Percentiles rank a stretch among this genome's conserved stretches.
These are phyloP conservation scores for Selenia dentaria DNA, from an alignment of 2,888 invertebrate species.

Conservation along the genomic window DNA sequence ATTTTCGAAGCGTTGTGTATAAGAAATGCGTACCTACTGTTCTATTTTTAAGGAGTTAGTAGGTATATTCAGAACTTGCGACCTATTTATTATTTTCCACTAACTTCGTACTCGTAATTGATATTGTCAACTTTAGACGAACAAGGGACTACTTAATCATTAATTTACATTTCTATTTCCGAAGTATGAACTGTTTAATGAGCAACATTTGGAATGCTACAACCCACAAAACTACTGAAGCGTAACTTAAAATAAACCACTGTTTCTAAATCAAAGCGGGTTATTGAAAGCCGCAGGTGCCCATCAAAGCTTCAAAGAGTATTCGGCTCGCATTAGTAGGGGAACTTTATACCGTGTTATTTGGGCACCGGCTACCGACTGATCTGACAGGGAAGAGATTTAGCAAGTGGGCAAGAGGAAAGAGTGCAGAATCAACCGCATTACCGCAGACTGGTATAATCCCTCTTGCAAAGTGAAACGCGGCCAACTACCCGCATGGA, in stretches of 20 bases:
- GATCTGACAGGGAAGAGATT: conserved; percentile 62
- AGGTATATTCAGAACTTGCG: conserved; percentile 25
- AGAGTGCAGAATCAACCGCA: conserved; percentile 57
- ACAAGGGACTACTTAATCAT: conserved; percentile 16
- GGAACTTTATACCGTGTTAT: conserved; percentile 43
- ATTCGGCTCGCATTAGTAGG: conserved; percentile 44
- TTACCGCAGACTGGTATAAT: conserved; percentile 69
- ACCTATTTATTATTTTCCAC: conserved; percentile 29
- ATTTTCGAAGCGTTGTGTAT: conserved; percentile 35
- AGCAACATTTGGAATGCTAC: conserved; percentile 6
- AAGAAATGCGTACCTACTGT: conserved; percentile 21
- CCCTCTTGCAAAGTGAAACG: conserved; percentile 54
- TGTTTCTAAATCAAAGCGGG: conserved; percentile 47
- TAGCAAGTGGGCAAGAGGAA: conserved; percentile 60
- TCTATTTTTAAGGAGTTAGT: conserved; percentile 34
- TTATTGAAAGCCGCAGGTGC: conserved; percentile 55
- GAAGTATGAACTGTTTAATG: conserved; percentile 8
- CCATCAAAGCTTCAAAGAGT: conserved; percentile 51
- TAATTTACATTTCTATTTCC: conserved; percentile 2
- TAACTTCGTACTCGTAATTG: conserved; percentile 13
- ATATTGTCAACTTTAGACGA: conserved; percentile 19
- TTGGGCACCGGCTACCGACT: conserved; percentile 37
- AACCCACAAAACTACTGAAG: conserved; percentile 21
- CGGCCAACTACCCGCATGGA: conserved; percentile 27
- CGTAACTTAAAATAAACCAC: conserved; percentile 35